Conservation (phyloP, 2,797 vertebrate species). For the Pangasius djambal region DNA sequence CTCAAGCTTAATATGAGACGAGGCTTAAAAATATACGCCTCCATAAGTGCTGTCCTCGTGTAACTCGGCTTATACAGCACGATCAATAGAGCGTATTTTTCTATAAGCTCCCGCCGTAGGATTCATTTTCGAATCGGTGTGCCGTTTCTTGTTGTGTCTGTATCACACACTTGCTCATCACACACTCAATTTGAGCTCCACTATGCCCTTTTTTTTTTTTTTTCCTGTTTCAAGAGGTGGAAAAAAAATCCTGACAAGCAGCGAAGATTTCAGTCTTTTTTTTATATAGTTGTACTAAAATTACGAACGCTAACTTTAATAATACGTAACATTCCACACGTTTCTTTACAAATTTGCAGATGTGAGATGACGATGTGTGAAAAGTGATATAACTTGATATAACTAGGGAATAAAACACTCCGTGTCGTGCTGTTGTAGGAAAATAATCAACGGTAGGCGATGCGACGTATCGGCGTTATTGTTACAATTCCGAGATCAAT, state of each 20-base stretch:
- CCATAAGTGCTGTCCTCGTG: slow-evolving; percentile 57
- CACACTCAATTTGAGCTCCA: not conserved
- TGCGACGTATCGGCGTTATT: not conserved
- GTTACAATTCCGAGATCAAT: not conserved
- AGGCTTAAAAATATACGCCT: slow-evolving; percentile 9
- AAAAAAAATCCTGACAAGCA: not conserved
- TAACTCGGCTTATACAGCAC: slow-evolving; percentile 64
- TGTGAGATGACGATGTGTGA: not conserved
- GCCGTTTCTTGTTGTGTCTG: slow-evolving; percentile 5
- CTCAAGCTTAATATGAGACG: not conserved
- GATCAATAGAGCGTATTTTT: slow-evolving; percentile 71
- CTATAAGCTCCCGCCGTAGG: slow-evolving; percentile 25
- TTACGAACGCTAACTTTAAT: not conserved
- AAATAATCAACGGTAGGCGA: not conserved
- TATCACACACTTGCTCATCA: not conserved
- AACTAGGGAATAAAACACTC: not conserved
- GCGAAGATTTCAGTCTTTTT: not conserved
- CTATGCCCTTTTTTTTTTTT: not conserved
- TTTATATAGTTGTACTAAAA: not conserved
- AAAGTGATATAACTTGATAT: not conserved
- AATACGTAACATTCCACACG: not conserved
- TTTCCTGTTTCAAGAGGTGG: not conserved
- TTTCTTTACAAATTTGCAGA: not conserved
- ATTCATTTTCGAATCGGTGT: not conserved
- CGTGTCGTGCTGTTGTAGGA: not conserved